Base-by-base conservation (phyloP, 2,888 invertebrate species). In the Merodon equestris region DNA sequence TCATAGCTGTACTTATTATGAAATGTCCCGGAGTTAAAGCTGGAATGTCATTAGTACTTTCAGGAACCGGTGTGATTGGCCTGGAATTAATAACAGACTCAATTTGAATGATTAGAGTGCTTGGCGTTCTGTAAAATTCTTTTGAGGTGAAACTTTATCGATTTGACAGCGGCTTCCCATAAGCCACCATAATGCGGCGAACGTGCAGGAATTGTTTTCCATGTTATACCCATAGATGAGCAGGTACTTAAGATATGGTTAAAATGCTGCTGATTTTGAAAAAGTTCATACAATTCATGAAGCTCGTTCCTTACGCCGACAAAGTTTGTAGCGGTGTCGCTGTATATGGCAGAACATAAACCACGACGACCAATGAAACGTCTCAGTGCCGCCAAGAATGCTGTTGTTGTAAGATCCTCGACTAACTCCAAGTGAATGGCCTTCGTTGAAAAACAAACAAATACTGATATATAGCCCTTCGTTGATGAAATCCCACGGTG, bases 301-400 rank as follows among this genome's bases (percentile, higher is more conserved):
- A 81, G 42, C 14, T 74, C 73, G 12, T 60, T 64, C 17, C 63
- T 56, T 2, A 68, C 81, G 17, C 81, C 82, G 4, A 81, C 19
- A 47, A 82, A 81, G 45, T 82, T 71, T 9, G 73, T 71, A 4
- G 75, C 76, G 36, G 72, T 76, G 34, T 82, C 82, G 15, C 72
- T 71, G 17, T 70, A 66, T 34, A 81, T 71, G 1, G 44, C 40
- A 1, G 66, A 56, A 56, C 77, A 74, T 12, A 53, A 44, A 18
- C 77, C 77, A 15, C 79, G 57, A 48, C 71, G 48, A 13, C 51
- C 63, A 5, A 77, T 38, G 48, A 81, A 82, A 7, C 81, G 71
- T 34, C 40, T 56, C 10, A 81, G 34, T 36, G 75, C 64, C 2
- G 72, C 71, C 10, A 81, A 15, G 51, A 79, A 82, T n/a, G 58